A percentile compares a stretch with the other conserved stretches of the same genome.
Conservation (phyloP, 2,888 invertebrate genomes). For the Cyclophora albipunctata region DNA sequence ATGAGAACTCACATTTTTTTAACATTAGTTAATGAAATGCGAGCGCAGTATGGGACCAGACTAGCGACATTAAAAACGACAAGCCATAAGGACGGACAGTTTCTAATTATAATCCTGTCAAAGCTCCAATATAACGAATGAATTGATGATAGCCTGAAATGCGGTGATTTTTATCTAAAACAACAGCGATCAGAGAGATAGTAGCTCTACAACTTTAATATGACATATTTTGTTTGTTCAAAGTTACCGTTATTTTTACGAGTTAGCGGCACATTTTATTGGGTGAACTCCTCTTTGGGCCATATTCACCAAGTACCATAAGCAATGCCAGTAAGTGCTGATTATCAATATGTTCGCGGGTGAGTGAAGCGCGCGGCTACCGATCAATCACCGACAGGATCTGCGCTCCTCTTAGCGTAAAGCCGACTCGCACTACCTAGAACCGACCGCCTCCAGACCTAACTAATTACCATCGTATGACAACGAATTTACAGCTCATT, state of each 20-base stretch:
- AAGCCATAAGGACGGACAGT: slow-evolving; percentile 68
- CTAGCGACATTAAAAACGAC: slow-evolving; percentile 74
- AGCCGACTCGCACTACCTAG: slow-evolving; percentile 55
- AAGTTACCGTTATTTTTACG: neutral
- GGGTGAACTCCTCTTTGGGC: no score
- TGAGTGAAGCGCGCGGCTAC: slow-evolving; percentile 28
- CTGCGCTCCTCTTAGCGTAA: slow-evolving; percentile 65
- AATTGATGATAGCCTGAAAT: slow-evolving; percentile 68
- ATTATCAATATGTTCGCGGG: no score
- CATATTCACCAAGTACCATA: no score
- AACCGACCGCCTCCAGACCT: slow-evolving; percentile 27
- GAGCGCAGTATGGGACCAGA: slow-evolving; percentile 72
- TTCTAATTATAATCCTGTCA: slow-evolving; percentile 76
- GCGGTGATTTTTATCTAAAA: slow-evolving; percentile 63
- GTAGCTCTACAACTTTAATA: slow-evolving; percentile 53
- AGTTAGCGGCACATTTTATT: no score
- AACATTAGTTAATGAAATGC: slow-evolving; percentile 71
- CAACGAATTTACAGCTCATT: slow-evolving; percentile 33
- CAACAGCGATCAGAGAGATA: slow-evolving; percentile 56
- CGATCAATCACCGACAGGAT: slow-evolving; percentile 66
- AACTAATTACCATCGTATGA: slow-evolving; percentile 41
- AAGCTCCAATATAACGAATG: slow-evolving; percentile 64
- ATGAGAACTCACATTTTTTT: slow-evolving; percentile 69
- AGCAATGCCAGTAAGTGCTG: no score
- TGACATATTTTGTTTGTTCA: slow-evolving; percentile 40